These are phyloP conservation scores for Dendropsophus ebraccatus DNA, from an alignment of 2,113 vertebrate genomes.

Conservation along the genomic window DNA sequence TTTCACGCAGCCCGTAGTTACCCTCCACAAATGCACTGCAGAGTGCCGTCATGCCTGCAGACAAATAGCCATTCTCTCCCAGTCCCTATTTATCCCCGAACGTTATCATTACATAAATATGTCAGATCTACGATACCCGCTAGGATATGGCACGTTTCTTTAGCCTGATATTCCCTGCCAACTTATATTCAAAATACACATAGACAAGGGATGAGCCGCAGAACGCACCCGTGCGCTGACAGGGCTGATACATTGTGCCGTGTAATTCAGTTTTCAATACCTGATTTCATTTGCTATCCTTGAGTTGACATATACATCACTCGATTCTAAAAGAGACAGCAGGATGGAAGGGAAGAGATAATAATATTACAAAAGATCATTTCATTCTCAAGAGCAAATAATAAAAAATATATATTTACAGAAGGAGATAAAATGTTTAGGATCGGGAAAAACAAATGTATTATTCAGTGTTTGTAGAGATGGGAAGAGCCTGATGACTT, in stretches of 20 bases:
- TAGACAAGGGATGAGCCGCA: neutral
- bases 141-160: neutral
- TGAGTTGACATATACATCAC: slow-evolving; percentile 39
- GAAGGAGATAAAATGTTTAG: slow-evolving; percentile 19
- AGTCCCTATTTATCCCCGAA: neutral
- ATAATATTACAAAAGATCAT: slow-evolving; percentile 32
- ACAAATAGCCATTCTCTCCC: neutral
- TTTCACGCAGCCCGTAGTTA: neutral
- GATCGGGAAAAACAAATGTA: neutral
- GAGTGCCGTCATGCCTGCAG: neutral
- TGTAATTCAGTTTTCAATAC: slow-evolving; percentile 36
- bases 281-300: slow-evolving; percentile 16
- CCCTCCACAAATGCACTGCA: neutral
- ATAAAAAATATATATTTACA: slow-evolving; percentile 12
- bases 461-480: neutral
- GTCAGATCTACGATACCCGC: neutral
- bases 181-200: neutral
- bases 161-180: slow-evolving; percentile 1
- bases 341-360: neutral
- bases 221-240: neutral
- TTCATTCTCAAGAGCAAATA: slow-evolving; percentile 6
- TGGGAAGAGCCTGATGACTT: no score
- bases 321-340: slow-evolving; percentile 30
- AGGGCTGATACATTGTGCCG: slow-evolving; percentile 9
- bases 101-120: slow-evolving; percentile 4